phyloP scores from a whole-genome alignment of 2,888 invertebrate genomes.

The Temnothorax ravouxi region DNA sequence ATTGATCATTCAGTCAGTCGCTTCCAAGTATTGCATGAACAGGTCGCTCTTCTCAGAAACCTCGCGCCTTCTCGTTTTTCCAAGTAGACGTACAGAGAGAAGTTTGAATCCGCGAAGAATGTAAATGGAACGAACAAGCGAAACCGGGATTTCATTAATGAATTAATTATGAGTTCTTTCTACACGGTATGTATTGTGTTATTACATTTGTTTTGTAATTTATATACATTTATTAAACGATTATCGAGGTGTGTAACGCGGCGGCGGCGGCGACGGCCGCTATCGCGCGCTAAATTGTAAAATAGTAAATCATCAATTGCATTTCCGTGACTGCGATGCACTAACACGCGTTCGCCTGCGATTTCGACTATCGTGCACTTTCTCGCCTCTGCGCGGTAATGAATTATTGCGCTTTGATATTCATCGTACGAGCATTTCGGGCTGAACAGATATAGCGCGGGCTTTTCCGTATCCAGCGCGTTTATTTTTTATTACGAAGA shows the following conservation, averaged over 20 bases:
- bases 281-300: constrained; percentile 47
- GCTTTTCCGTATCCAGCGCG: constrained; percentile 25
- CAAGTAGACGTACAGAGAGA: neutral
- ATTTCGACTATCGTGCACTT: constrained; percentile 57
- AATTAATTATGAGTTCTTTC: neutral
- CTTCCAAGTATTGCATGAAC: constrained; percentile 68
- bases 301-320: constrained; percentile 57
- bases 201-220: neutral
- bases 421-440: constrained; percentile 37
- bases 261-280: neutral
- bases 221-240: neutral
- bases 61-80: constrained; percentile 8
- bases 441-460: neutral
- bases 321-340: constrained; percentile 30
- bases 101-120: constrained; percentile 12
- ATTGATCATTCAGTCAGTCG: constrained; percentile 81
- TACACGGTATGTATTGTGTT: neutral
- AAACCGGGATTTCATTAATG: neutral
- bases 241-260: constrained; percentile 43
- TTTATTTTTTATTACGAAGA: constrained; percentile 19
- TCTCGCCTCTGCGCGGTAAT: constrained; percentile 34
- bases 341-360: constrained; percentile 41
- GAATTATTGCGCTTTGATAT: constrained; percentile 44
- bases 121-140: neutral
- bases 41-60: constrained; percentile 63